Conservation (phyloP, 2,797 vertebrate genomes). For the Amazona finschi region DNA sequence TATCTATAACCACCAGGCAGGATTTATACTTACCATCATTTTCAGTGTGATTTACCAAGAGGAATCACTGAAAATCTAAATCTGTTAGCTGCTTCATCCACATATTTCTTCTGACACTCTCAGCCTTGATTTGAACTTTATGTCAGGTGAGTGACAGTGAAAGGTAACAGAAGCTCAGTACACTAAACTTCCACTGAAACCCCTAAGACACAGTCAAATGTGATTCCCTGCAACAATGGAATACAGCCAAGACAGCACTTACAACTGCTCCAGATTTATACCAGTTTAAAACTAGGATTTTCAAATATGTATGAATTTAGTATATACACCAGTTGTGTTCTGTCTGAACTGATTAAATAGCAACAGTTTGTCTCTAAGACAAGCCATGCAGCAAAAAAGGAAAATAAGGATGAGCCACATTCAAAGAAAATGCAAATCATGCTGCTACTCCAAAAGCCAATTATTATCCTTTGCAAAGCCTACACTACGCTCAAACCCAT, state of each 20-base stretch:
- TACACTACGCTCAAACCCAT: not conserved
- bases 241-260: not conserved
- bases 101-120: not conserved
- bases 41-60: not conserved
- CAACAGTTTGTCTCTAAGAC: not conserved
- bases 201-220: not conserved
- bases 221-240: not conserved
- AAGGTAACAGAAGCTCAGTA: not conserved
- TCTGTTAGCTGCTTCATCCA: not conserved
- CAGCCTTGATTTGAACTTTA: not conserved
- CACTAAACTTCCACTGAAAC: not conserved
- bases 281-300: not conserved
- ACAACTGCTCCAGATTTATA: not conserved
- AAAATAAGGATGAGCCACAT: not conserved
- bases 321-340: not conserved
- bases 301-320: not conserved
- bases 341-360: not conserved
- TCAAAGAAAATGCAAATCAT: slow-evolving; percentile 6
- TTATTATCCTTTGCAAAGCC: not conserved
- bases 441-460: slow-evolving; percentile 3
- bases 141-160: not conserved
- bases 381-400: not conserved
- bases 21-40: not conserved
- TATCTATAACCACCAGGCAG: not conserved
- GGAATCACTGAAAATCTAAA: not conserved